Conservation (phyloP, 2,888 invertebrate genomes). For the Lasioglossum lativentre region DNA sequence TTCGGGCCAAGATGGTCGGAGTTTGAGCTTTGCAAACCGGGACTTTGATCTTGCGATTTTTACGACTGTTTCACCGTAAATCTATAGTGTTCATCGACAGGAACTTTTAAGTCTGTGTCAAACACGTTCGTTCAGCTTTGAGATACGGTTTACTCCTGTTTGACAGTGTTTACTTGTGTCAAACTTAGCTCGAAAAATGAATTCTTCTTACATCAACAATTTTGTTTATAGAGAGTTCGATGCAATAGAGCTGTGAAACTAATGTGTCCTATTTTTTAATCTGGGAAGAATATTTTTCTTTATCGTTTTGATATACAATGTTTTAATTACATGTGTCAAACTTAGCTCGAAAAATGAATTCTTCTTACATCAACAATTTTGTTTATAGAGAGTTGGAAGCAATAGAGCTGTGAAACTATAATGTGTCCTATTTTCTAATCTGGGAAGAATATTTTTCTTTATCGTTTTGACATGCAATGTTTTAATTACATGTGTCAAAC, state of each 20-base stretch:
- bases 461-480: not conserved
- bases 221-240: not conserved
- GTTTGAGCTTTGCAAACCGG: not conserved
- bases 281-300: not conserved
- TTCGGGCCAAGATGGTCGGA: conserved; percentile 8
- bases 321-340: not conserved
- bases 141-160: not conserved
- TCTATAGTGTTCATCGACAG: not conserved
- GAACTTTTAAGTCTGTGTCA: not conserved
- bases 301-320: not conserved
- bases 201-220: not conserved
- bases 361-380: not conserved
- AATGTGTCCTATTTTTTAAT: not conserved
- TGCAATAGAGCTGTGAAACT: not conserved
- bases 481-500: not conserved
- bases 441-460: not conserved
- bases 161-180: not conserved
- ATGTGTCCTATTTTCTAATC: not conserved
- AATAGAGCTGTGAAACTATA: not conserved
- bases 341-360: not conserved
- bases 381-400: not conserved
- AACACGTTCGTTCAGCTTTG: not conserved
- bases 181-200: not conserved
- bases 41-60: conserved; percentile 37
- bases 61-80: conserved; percentile 8